Base-by-base conservation (phyloP, 1,140 invertebrate genomes). In the Drosophila subobscura region DNA sequence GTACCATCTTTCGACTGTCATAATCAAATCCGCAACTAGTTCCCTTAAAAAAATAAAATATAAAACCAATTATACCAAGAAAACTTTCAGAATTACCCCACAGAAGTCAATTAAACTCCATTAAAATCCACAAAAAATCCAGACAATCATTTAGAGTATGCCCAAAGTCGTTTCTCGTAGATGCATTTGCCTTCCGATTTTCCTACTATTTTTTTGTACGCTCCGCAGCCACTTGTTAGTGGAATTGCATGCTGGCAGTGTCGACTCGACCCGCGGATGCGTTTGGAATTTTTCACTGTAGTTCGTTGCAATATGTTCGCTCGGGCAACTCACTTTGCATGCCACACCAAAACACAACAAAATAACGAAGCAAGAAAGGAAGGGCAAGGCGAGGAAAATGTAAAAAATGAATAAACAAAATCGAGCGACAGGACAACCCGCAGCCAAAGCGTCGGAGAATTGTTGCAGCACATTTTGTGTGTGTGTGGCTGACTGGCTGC, bases 251-350 rank as follows among this genome's bases (percentile, higher is more conserved):
- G 60, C 72, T 68, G 73, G 53, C 52, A 59, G 47, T 16, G 49
- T 46, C n/a, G 41, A 25, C 49, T 29, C n/a, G 42, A 49, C 53
- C 71, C 71, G 40, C 55, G 65, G 61, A 68, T 68, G 49, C 50
- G 54, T 59, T 67, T 55, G 40, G 41, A 53, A 66, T 74, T 75
- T 54, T 49, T 54, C 42, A 14, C 27, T 23, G 37, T 53, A 72
- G 47, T 44, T 58, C 42, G 42, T 22, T 33, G 64, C 72, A 76
- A 76, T 76, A 76, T 76, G 73, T 76, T 67, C 46, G 37, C 33
- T 14, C 72, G 12, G 55, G 60, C 72, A 74, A 66, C 72, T 74
- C 72, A 74, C 71, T 76, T 76, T 76, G 45, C 61, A 54, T 65
- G 66, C 25, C 64, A 22, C 59, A 41, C 16, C 60, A 29, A 57